Evolutionary conservation across 2,888 invertebrate genomes (phyloP).

Genomic region (Xylota sylvarum): DNA sequence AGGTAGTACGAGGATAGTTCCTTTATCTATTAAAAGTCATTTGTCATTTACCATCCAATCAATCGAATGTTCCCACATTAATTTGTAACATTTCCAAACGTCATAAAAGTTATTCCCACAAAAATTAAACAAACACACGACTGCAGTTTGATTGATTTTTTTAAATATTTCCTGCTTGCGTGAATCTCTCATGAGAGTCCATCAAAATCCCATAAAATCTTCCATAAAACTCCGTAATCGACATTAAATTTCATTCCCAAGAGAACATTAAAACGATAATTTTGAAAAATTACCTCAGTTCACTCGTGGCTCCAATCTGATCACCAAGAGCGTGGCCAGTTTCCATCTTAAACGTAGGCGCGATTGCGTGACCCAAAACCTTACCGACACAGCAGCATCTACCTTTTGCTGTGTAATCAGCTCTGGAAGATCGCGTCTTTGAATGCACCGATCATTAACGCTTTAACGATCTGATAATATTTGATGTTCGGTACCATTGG

Average conservation of each 20-base stretch:
- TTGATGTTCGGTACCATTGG: conserved; percentile 12
- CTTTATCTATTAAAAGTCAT: no score
- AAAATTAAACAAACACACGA: no score
- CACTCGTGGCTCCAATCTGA: conserved; percentile 15
- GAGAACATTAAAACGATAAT: conserved; percentile 27
- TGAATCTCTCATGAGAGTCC: neutral
- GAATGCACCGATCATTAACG: conserved; percentile 51
- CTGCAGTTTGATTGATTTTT: neutral
- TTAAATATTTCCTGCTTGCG: neutral
- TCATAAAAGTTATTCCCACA: no score
- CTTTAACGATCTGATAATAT: conserved; percentile 49
- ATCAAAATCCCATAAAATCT: conserved; percentile 33
- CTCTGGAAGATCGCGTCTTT: conserved; percentile 24
- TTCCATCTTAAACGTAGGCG: conserved; percentile 35
- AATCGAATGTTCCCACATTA: no score
- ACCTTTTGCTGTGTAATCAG: neutral
- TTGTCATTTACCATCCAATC: no score
- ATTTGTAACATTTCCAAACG: no score
- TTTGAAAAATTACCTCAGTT: conserved; percentile 37
- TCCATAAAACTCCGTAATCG: conserved; percentile 13
- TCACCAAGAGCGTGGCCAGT: neutral
- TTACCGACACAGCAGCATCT: conserved; percentile 4
- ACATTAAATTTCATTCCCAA: conserved; percentile 2
- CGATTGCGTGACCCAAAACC: conserved; percentile 49
- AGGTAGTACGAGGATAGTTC: no score